These are phyloP conservation scores for Anticlea derivata DNA, from an alignment of 2,888 invertebrate species.

Conservation along the genomic window DNA sequence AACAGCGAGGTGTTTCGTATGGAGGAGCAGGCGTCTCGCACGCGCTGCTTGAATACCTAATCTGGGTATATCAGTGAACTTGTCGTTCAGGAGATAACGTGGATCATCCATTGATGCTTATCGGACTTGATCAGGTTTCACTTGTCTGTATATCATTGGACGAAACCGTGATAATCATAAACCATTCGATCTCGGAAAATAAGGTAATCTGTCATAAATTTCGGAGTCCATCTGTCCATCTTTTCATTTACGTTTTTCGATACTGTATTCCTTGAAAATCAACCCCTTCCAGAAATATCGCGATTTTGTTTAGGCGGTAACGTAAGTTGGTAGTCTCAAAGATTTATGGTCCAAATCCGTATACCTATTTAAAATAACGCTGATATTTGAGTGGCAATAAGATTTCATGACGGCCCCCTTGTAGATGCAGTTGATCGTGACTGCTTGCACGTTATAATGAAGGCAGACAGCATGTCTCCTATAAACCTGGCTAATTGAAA, in stretches of 20 bases:
- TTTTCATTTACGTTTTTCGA: background rate
- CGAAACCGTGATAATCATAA: background rate
- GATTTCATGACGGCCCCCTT: too few species aligned
- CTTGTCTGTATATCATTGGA: slow-evolving; percentile 3
- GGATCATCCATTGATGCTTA: slow-evolving; percentile 37
- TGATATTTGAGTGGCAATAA: too few species aligned
- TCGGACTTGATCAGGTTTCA: slow-evolving; percentile 31
- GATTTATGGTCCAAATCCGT: too few species aligned
- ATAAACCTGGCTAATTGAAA: background rate
- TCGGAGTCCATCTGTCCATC: too few species aligned
- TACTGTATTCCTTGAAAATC: too few species aligned
- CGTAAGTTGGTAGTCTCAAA: too few species aligned
- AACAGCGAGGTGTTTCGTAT: slow-evolving; percentile 68
- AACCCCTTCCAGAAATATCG: too few species aligned
- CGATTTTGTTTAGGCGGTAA: too few species aligned
- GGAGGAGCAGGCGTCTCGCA: slow-evolving; percentile 61
- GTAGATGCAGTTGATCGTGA: background rate
- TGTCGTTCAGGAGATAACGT: slow-evolving; percentile 65
- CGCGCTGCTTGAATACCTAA: slow-evolving; percentile 70
- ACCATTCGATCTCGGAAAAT: too few species aligned
- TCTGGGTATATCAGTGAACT: slow-evolving; percentile 75
- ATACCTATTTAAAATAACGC: too few species aligned
- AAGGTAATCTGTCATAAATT: too few species aligned
- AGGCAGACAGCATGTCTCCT: slow-evolving; percentile 11
- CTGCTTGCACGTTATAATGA: background rate